Evolutionary conservation across 2,797 vertebrate species (phyloP), one percentile per base, ranked within the genome.

Genomic region (Thaleichthys pacificus): DNA sequence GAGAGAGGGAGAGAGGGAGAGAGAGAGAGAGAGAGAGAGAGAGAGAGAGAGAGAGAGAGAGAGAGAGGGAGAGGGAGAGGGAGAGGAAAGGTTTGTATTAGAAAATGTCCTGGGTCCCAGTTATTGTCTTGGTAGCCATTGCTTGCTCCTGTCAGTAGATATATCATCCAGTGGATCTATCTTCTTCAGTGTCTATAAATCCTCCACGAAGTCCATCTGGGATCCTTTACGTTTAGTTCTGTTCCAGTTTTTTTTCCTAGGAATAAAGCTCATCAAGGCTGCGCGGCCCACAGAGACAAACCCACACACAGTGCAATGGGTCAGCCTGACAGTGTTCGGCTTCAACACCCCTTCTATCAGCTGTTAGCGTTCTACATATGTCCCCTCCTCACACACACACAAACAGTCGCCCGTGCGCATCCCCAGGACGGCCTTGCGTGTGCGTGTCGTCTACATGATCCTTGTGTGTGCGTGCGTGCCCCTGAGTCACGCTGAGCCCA

Each of bases 401-500:
- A n/a, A 12, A 24, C 24, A 24, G 22, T 28, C 22, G 21, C 5
- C 22, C 26, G 15, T 35, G 32, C 5, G 6, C 32, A 42, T 42
- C 8, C 2, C 38, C 38, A 42, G 38, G 38, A 12, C 38, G 38
- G 8, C 38, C 38, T 42, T 75, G 67, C 21, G 58, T 22, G 49
- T 75, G 67, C 21, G 58, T 22, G 49, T 22, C 15, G 62, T 49
- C 58, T 30, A 5, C 22, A 14, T 38, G n/a, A 54, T 30, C 61
- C 19, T 14, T 8, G 51, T 22, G 28, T 6, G 19, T 14, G 70
- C 26, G 70, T 76, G 84, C 66, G 85, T 62, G 77, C 81, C 61
- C 84, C 80, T 84, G 69, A 64, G 89, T 95, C 95, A 97, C 79
- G 91, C 74, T 0, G 95, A 95, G 73, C 96, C 93, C 74, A 98